Percentiles rank a stretch among this genome's conserved stretches.
Conservation (phyloP, 1,140 invertebrate genomes). For the Drosophila guanche region DNA sequence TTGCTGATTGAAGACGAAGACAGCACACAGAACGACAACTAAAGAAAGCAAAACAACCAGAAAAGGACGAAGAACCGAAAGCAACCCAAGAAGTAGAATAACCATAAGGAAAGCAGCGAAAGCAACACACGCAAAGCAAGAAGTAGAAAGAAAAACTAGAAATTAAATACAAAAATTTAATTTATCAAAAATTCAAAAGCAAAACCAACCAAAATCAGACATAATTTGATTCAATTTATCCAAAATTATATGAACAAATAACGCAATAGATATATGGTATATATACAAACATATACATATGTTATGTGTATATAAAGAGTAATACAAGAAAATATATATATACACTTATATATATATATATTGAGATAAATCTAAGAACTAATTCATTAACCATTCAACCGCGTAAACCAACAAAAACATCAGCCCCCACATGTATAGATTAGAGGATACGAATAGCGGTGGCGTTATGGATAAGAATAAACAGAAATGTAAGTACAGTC, state of each 20-base stretch:
- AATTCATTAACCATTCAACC: conserved; percentile 40
- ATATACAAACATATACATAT: conserved; percentile 37
- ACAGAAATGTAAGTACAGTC: conserved; percentile 77
- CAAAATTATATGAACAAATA: conserved; percentile 51
- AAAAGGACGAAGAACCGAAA: conserved; percentile 19
- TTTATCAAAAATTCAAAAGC: conserved; percentile 4
- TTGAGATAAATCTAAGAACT: conserved; percentile 21
- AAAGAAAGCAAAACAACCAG: conserved; percentile 12
- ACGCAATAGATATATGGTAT: conserved; percentile 52
- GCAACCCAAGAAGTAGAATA: conserved; percentile 33
- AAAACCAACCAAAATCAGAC: conserved; percentile 17
- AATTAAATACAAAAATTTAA: neutral
- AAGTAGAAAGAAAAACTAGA: too few species aligned
- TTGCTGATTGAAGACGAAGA: conserved; percentile 2
- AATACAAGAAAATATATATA: conserved; percentile 28
- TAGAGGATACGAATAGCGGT: conserved; percentile 82
- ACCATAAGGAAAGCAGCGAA: too few species aligned
- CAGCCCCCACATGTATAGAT: conserved; percentile 78
- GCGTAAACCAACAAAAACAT: conserved; percentile 52
- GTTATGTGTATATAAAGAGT: conserved; percentile 31
- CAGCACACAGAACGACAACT: conserved; percentile 19
- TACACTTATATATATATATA: conserved; percentile 26
- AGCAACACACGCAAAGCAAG: too few species aligned
- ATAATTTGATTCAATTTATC: conserved; percentile 27
- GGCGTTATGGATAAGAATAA: conserved; percentile 82